Evolutionary conservation across 2,113 vertebrate species (phyloP), one percentile per base, ranked within the genome.

Genomic region (Cromileptes altivelis): DNA sequence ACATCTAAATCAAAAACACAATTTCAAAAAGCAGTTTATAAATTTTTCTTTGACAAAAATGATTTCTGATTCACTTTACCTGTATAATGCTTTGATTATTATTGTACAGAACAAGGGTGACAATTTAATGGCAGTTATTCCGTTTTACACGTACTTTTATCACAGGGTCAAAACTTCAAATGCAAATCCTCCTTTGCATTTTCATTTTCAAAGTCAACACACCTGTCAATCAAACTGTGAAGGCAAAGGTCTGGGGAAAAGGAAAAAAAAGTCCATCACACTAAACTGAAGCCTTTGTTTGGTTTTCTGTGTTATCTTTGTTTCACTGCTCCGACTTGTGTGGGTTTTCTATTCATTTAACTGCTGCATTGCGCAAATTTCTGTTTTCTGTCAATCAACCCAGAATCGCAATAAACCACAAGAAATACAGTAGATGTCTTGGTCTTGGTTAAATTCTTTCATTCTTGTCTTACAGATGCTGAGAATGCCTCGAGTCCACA

Each of bases 221-320:
- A 33, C 4, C 73, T 57, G 81, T 83, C 75, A 82, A 33, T 86
- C 84, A 82, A 53, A 70, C n/a, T 42, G 69, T 70, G 84, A 50
- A 52, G 84, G 69, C 4, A 12, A 14, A 3, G 21, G 30, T n/a
- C 64, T 75, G 64, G 3, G 42, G 42, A 10, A 12, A 40, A 15
- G 42, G 11, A 12, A 40, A 15, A 45, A 50, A 70, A 13, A 4
- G 40, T 30, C 53, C 45, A 42, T 27, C 19, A 33, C 19, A 17
- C 11, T 53, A 42, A 50, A 30, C 53, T 13, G 27, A 70, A 12
- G 25, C 52, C 37, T 53, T 60, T n/a, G 1, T 56, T 56, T 68
- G 55, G 18, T 9, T 53, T 60, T 40, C 42, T 15, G 14, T 33
- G 40, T 47, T 42, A 27, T 82, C 73, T 76, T 17, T 70, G 67